Percentiles rank a stretch among this genome's conserved stretches.
These are phyloP conservation scores for Percina caprodes DNA, from an alignment of 2,113 vertebrate genomes.

Conservation along the genomic window DNA sequence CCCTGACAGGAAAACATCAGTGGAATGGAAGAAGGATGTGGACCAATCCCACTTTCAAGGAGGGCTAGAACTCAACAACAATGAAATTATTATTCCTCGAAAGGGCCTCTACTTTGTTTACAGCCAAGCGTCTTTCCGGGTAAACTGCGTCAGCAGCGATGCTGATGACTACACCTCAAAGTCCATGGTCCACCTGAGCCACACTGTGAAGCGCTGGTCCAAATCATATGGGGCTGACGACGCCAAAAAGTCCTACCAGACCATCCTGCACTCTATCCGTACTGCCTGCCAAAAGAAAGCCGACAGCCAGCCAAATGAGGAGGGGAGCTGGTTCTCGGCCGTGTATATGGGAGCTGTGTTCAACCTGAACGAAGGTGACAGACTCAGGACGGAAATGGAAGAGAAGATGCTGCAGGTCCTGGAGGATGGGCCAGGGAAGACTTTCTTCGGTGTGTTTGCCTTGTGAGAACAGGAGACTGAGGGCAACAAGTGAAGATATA, in stretches of 20 bases:
- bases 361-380: conserved; percentile 65
- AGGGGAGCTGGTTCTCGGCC: conserved; percentile 58
- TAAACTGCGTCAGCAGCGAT: conserved; percentile 52
- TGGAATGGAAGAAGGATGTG: conserved; percentile 65
- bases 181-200: conserved; percentile 70
- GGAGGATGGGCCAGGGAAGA: conserved; percentile 60
- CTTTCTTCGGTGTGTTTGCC: conserved; percentile 83
- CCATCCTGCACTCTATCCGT: conserved; percentile 75
- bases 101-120: conserved; percentile 83
- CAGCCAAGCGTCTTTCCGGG: conserved; percentile 80
- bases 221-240: background rate
- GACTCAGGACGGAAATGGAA: conserved; percentile 60
- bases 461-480: conserved; percentile 58
- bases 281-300: conserved; percentile 63
- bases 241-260: background rate
- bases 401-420: conserved; percentile 34
- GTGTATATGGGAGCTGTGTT: conserved; percentile 84
- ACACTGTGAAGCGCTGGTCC: conserved; percentile 73
- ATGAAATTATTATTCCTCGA: conserved; percentile 74
- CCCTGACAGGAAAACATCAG: fast-evolving
- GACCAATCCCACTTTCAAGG: conserved; percentile 74
- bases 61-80: conserved; percentile 60
- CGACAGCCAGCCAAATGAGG: fast-evolving
- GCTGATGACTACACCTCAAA: fast-evolving
- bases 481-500: background rate